phyloP scores from a whole-genome alignment of 1,140 invertebrate species.

The Caenorhabditis remanei region DNA sequence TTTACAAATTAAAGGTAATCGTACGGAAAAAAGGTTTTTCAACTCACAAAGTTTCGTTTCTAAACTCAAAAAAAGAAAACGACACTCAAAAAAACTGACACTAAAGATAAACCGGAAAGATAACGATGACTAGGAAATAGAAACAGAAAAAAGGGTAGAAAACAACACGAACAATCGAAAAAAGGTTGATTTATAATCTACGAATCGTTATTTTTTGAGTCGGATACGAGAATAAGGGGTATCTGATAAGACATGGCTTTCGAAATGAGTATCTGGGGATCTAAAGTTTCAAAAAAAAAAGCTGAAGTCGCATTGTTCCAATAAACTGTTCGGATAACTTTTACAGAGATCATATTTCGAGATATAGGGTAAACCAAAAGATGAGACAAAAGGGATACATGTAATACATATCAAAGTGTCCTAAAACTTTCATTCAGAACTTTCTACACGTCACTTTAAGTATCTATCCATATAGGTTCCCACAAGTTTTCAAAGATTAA shows the following conservation, averaged over 20 bases:
- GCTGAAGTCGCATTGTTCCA: not conserved
- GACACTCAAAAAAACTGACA: not conserved
- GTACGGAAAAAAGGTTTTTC: not conserved
- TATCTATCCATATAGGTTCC: not conserved
- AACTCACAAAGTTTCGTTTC: not conserved
- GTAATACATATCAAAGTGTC: too few relatives aligned
- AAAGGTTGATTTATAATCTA: slow-evolving; percentile 43
- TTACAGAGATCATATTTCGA: slow-evolving; percentile 32
- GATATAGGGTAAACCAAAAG: not conserved
- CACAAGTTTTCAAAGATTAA: slow-evolving; percentile 25
- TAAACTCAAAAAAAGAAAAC: not conserved
- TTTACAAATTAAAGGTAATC: slow-evolving; percentile 40
- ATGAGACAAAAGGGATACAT: not conserved
- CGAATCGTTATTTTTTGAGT: not conserved
- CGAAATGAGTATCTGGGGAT: slow-evolving; percentile 27
- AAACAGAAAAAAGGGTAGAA: not conserved
- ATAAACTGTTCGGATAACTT: not conserved
- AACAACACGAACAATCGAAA: not conserved
- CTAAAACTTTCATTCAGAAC: not conserved
- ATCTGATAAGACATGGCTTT: slow-evolving; percentile 38
- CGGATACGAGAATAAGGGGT: not conserved
- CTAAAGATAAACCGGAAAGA: slow-evolving; percentile 11
- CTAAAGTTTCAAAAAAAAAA: not conserved
- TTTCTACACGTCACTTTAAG: not conserved
- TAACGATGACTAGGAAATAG: slow-evolving; percentile 16